Evolutionary conservation across 1,140 invertebrate species (phyloP).

Genomic region (Adelges cooleyi): DNA sequence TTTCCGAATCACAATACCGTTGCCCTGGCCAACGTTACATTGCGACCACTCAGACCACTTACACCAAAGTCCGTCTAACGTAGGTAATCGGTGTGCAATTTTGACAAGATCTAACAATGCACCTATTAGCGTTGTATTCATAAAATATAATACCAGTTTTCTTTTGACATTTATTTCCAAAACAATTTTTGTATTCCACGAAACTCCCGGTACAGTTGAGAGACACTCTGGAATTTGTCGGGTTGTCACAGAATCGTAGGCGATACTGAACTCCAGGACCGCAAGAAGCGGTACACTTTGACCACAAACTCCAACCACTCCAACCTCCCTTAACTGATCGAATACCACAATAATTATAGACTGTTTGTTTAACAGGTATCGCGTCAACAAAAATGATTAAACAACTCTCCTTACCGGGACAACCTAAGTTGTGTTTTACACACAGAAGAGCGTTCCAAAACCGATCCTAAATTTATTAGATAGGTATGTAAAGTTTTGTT

Average conservation of each 20-base stretch:
- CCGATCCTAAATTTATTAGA: background rate
- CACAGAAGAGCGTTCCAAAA: constrained; percentile 10
- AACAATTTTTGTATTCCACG: constrained; percentile 21
- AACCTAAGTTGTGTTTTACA: constrained; percentile 8
- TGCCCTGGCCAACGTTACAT: background rate
- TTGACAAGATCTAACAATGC: no score
- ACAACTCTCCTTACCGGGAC: constrained; percentile 14
- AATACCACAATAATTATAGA: background rate
- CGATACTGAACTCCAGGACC: constrained; percentile 18
- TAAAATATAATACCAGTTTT: background rate
- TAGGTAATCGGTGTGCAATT: no score
- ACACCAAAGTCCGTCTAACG: constrained; percentile 15
- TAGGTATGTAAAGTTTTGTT: background rate
- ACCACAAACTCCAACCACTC: constrained; percentile 7
- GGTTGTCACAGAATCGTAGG: background rate
- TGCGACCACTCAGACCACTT: constrained; percentile 2
- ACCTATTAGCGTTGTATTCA: no score
- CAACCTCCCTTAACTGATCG: constrained; percentile 1
- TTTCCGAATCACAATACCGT: background rate
- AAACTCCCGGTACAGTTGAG: background rate
- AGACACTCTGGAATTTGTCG: background rate
- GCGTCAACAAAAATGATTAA: no score
- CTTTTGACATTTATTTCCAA: background rate
- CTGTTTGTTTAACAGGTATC: no score
- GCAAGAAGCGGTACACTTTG: constrained; percentile 5